Base-by-base conservation (phyloP, 2,888 invertebrate species). In the Entomobrya multifasciata region DNA sequence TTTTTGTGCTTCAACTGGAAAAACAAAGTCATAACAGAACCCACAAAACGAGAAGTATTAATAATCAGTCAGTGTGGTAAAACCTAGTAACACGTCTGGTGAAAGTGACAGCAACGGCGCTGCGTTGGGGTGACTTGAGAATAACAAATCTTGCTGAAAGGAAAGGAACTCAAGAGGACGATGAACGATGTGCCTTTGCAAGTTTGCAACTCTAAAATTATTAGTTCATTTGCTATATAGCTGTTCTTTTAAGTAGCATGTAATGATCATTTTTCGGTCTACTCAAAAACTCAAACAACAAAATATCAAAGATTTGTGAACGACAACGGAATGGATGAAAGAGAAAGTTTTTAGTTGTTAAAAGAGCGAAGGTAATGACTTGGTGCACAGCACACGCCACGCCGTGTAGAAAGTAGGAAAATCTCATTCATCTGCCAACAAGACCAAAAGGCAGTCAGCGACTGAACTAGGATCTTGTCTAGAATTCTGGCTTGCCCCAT, bases 401-500 rank as follows among this genome's bases (percentile, higher is more conserved):
- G n/a, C n/a, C n/a, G n/a, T n/a, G n/a, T n/a, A 17, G 44, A 4
- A 17, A 20, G 41, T 67, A 52, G 52, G 6, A 6, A 57, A 57
- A 65, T 67, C 44, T 67, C 10, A 17, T 62, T 44, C 62, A 78
- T 78, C 78, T 41, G 67, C 67, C 78, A 67, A 65, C 65, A 52
- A 79, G 67, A 79, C 65, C 79, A 65, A 79, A 65, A 17, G 65
- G 67, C 79, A 79, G 79, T 79, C 79, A 79, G 67, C 79, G 67
- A 79, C 79, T 79, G 79, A 79, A 62, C 49, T 20, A 30, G 65
- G 67, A 36, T 52, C 36, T 30, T 36, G 60, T 25, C 67, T 44
- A 30, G 13, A 10, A 41, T 67, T 67, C 17, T 13, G 22, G 22
- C 20, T 67, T 67, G 41, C 44, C 67, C 20, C 20, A 20, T 22